A percentile compares a stretch with the other conserved stretches of the same genome.
Conservation (phyloP, 2,888 invertebrate genomes). For the Trissolcus brochymenae region DNA sequence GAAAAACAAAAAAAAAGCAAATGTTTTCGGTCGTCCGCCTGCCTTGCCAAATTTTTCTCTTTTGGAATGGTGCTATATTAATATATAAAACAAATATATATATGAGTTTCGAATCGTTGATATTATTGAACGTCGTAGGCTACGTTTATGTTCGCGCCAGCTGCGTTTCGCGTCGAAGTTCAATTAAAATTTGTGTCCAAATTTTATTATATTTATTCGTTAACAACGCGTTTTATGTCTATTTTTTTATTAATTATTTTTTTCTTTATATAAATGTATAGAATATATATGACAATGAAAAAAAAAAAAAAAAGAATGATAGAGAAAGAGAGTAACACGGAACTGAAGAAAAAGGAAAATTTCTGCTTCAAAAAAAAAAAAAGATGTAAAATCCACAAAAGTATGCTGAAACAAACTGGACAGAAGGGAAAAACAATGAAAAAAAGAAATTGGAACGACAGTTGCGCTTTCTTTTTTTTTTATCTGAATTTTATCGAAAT, state of each 20-base stretch:
- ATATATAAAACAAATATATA: constrained; percentile 14
- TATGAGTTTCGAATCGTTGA: constrained; percentile 44
- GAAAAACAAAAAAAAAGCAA: constrained; percentile 13
- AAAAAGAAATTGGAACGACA: constrained; percentile 50
- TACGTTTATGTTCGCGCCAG: constrained; percentile 49
- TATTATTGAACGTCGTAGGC: constrained; percentile 42
- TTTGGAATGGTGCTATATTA: constrained; percentile 52
- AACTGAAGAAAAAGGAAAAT: constrained; percentile 23
- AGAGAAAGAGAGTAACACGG: constrained; percentile 45
- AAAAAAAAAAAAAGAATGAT: constrained; percentile 19
- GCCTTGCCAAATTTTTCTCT: constrained; percentile 48
- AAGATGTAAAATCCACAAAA: too few species aligned
- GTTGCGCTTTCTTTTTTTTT: constrained; percentile 55
- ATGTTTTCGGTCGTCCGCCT: constrained; percentile 42
- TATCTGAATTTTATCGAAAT: constrained; percentile 48
- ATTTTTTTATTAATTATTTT: constrained; percentile 56
- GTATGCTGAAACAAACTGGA: constrained; percentile 11
- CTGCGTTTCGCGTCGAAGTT: constrained; percentile 53
- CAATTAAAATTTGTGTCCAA: constrained; percentile 66
- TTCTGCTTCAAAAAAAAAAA: constrained; percentile 24
- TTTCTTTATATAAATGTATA: constrained; percentile 54
- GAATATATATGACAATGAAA: constrained; percentile 49
- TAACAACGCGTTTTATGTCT: constrained; percentile 57
- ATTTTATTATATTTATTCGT: constrained; percentile 71
- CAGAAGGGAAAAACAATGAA: constrained; percentile 20